Conservation (phyloP, 2,888 invertebrate species). For the Tyria jacobaeae region DNA sequence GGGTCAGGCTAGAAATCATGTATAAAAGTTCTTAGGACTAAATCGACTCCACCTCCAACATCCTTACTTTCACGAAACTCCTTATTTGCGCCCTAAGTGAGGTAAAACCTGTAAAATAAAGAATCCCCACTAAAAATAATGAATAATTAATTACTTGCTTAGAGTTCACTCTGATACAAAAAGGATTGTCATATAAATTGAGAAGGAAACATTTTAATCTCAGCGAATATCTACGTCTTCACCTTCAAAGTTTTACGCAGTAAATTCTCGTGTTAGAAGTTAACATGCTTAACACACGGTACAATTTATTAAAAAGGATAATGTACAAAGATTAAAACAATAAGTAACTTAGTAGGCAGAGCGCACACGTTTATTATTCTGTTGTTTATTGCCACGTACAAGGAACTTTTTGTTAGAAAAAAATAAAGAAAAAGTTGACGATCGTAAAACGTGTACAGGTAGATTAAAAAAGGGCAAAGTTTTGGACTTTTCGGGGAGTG, state of each 20-base stretch:
- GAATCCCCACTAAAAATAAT: neutral
- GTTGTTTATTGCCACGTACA: slow-evolving; percentile 65
- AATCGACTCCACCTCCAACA: neutral
- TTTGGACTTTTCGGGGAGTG: slow-evolving; percentile 41
- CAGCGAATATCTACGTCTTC: neutral
- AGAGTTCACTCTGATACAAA: neutral
- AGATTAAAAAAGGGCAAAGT: slow-evolving; percentile 76
- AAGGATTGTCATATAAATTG: neutral
- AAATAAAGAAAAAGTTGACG: slow-evolving; percentile 75
- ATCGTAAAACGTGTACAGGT: slow-evolving; percentile 80
- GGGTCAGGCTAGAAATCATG: no score
- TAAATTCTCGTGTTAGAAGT: slow-evolving; percentile 24
- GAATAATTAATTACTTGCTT: neutral
- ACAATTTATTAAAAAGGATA: slow-evolving; percentile 49
- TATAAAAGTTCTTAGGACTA: no score
- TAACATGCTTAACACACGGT: slow-evolving; percentile 19
- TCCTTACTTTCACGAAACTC: neutral
- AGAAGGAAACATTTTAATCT: neutral
- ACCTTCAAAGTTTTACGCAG: slow-evolving; percentile 8
- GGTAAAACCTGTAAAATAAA: neutral
- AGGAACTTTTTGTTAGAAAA: slow-evolving; percentile 66
- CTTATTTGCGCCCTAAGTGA: neutral
- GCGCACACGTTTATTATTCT: slow-evolving; percentile 58
- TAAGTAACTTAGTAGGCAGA: slow-evolving; percentile 59
- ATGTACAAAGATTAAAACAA: slow-evolving; percentile 72